phyloP scores from a whole-genome alignment of 2,888 invertebrate species.

The Gastrophysa polygoni region DNA sequence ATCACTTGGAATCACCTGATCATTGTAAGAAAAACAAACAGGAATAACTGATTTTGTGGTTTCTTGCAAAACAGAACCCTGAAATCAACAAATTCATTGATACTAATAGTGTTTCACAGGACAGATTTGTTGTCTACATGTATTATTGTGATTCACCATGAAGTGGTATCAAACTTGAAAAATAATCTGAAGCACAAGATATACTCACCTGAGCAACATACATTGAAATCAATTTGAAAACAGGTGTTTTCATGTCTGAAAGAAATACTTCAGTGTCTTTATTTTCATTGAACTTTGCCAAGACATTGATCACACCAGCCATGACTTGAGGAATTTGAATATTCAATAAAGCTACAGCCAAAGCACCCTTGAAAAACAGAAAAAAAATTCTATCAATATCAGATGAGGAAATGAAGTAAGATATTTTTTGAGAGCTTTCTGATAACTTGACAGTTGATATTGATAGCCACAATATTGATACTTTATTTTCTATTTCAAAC shows the following conservation, averaged over 20 bases:
- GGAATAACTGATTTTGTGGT: neutral
- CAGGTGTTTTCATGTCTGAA: conserved; percentile 69
- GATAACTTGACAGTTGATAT: no score
- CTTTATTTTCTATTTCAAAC: no score
- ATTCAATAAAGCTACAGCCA: conserved; percentile 86
- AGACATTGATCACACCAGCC: conserved; percentile 81
- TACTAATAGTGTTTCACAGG: neutral
- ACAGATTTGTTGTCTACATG: no score
- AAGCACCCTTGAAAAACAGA: conserved; percentile 76
- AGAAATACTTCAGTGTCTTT: conserved; percentile 63
- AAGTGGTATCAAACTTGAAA: no score
- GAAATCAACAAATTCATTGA: neutral
- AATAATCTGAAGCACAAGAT: no score
- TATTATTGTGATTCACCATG: no score
- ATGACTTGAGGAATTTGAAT: conserved; percentile 87
- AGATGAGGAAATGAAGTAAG: no score
- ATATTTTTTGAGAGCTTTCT: no score
- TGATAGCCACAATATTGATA: no score
- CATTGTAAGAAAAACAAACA: neutral
- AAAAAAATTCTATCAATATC: no score
- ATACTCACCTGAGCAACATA: conserved; percentile 75
- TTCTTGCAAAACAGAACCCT: neutral
- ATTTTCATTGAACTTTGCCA: conserved; percentile 65
- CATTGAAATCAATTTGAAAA: conserved; percentile 68
- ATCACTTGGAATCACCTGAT: no score